Conservation (phyloP, 2,888 invertebrate species). For the Glaucopsyche alexis region DNA sequence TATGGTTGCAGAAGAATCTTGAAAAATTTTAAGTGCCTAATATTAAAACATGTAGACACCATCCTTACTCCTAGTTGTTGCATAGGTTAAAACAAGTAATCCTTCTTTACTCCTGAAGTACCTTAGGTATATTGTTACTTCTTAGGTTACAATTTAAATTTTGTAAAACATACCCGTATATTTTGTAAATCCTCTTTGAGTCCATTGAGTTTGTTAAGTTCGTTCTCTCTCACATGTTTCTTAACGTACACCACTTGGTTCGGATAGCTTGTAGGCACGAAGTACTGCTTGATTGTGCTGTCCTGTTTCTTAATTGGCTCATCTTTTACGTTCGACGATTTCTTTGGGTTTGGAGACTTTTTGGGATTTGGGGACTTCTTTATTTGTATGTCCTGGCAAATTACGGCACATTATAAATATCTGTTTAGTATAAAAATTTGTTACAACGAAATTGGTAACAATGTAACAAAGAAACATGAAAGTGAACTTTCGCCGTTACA, state of each 20-base stretch:
- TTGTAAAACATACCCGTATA: constrained; percentile 53
- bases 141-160: not conserved
- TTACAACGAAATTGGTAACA: not conserved
- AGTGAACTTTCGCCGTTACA: not conserved
- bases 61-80: too few relatives aligned
- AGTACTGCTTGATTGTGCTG: constrained; percentile 55
- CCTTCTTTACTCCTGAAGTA: not conserved
- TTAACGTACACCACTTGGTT: constrained; percentile 68
- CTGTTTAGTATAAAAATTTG: not conserved
- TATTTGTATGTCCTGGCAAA: not conserved
- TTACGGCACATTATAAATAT: not conserved
- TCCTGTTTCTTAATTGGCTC: constrained; percentile 37
- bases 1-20: too few relatives aligned
- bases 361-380: constrained; percentile 32
- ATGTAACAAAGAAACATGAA: not conserved
- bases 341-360: constrained; percentile 45
- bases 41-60: too few relatives aligned
- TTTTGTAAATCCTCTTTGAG: constrained; percentile 66
- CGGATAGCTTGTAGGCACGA: constrained; percentile 64
- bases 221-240: constrained; percentile 66
- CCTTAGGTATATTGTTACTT: not conserved
- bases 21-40: too few relatives aligned
- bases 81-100: too few relatives aligned
- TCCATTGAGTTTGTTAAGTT: constrained; percentile 66
- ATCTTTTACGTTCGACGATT: constrained; percentile 44